A percentile compares a stretch with the other conserved stretches of the same genome.
These are phyloP conservation scores for Lampris incognitus DNA, from an alignment of 2,113 vertebrate genomes.

Conservation along the genomic window DNA sequence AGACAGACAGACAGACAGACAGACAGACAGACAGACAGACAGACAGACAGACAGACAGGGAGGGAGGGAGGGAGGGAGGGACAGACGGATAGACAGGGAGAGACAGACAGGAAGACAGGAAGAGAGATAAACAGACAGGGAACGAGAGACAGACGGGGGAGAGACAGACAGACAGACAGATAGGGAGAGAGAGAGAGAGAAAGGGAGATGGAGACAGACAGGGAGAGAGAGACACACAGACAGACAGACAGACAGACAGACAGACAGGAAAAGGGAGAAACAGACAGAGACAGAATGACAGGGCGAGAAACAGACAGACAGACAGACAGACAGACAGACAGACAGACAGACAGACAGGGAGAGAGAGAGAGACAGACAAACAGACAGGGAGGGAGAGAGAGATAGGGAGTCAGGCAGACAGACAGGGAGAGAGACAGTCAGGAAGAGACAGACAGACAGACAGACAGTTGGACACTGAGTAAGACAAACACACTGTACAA, in stretches of 20 bases:
- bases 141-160: too few relatives aligned
- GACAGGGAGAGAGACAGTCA: slow-evolving; percentile 26
- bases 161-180: not conserved
- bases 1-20: not conserved
- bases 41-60: not conserved
- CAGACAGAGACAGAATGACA: too few relatives aligned
- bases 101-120: not conserved
- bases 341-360: slow-evolving; percentile 33
- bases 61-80: too few relatives aligned
- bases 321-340: slow-evolving; percentile 17
- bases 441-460: not conserved
- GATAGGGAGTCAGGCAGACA: slow-evolving; percentile 11
- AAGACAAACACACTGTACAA: too few relatives aligned
- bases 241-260: not conserved
- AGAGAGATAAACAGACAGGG: not conserved
- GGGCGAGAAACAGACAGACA: slow-evolving; percentile 20
- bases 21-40: slow-evolving; percentile 11
- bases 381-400: slow-evolving; percentile 23
- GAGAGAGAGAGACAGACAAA: slow-evolving; percentile 11
- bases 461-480: not conserved
- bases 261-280: too few relatives aligned
- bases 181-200: too few relatives aligned
- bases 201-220: slow-evolving; percentile 4
- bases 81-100: slow-evolving; percentile 31
- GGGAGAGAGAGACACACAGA: too few relatives aligned